phyloP scores from a whole-genome alignment of 2,113 vertebrate genomes.

The Myotis davidii region DNA sequence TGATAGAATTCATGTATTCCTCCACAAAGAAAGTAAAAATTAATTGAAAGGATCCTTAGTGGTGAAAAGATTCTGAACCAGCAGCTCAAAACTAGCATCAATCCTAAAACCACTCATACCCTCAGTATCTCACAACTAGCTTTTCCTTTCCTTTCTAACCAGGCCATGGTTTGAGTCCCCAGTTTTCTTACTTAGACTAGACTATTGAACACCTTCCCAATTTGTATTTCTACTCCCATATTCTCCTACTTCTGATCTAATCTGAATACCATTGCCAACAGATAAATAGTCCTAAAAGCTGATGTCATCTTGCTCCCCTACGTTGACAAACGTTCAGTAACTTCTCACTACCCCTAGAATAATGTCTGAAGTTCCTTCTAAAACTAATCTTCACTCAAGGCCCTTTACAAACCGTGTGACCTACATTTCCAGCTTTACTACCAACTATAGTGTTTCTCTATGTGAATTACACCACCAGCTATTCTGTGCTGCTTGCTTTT shows the following conservation, averaged over 20 bases:
- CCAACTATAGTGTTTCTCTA: not conserved
- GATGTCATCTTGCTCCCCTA: not conserved
- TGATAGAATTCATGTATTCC: not conserved
- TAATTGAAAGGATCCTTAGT: not conserved
- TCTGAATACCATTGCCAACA: not conserved
- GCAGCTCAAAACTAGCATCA: not conserved
- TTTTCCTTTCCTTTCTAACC: not conserved
- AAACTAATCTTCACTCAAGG: not conserved
- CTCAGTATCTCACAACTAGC: not conserved
- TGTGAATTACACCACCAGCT: not conserved
- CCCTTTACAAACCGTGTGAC: not conserved
- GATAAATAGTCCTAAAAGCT: not conserved
- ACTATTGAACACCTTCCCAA: not conserved
- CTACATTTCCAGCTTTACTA: not conserved
- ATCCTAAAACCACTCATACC: not conserved
- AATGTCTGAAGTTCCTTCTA: not conserved
- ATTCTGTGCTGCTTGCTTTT: not conserved
- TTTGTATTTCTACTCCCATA: slow-evolving; percentile 16
- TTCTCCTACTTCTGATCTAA: not conserved
- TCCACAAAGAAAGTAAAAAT: slow-evolving; percentile 34
- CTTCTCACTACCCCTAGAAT: not conserved
- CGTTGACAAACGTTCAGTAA: slow-evolving; percentile 8
- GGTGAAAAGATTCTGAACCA: not conserved
- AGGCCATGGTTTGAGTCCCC: not conserved
- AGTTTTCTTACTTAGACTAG: not conserved